Evolutionary conservation across 2,113 vertebrate genomes (phyloP), one percentile per base, ranked within the genome.

Genomic region (Cyanoramphus novaezelandiae): DNA sequence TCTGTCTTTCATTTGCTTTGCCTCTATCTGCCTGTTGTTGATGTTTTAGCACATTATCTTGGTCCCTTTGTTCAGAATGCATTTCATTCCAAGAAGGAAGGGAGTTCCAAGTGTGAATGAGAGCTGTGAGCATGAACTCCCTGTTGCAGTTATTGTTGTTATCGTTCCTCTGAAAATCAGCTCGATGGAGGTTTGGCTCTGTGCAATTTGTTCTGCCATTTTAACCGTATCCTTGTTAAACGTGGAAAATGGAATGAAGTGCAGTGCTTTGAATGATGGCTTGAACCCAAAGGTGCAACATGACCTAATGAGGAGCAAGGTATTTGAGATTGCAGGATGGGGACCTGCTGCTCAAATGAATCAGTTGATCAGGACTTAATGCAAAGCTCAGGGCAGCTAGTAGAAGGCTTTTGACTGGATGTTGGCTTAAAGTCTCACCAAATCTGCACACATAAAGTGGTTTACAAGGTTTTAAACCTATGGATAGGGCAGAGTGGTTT

Each of bases 21-120:
- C 76, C 79, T 90, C 76, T 89, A 60, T 96, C 90, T 92, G 88
- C 69, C 81, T 60, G 21, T 75, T 92, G 93, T 85, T 94, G 95
- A 93, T 94, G 88, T 96, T 96, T 94, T 95, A 91, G 93, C 90
- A 92, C 93, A 90, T 96, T 95, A 92, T 94, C 88, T 90, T 94
- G 17, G 74, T 89, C 91, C 47, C 53, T 93, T 92, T 89, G 50
- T 96, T 94, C 77, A 82, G 88, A 43, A 31, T 85, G 62, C n/a
- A 2, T 78, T 90, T 88, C 77, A 88, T 92, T 92, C 93, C 91
- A 76, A 57, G 81, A 44, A 91, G 75, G 47, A 86, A 92, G 88
- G 77, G 93, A 94, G 70, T 88, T 75, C 93, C 93, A 96, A 91
- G 93, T 96, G 90, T 87, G 88, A 91, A 92, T 19, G 86, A 96